These are phyloP conservation scores for Globodera rostochiensis DNA, from an alignment of 1,140 invertebrate species.

Conservation along the genomic window DNA sequence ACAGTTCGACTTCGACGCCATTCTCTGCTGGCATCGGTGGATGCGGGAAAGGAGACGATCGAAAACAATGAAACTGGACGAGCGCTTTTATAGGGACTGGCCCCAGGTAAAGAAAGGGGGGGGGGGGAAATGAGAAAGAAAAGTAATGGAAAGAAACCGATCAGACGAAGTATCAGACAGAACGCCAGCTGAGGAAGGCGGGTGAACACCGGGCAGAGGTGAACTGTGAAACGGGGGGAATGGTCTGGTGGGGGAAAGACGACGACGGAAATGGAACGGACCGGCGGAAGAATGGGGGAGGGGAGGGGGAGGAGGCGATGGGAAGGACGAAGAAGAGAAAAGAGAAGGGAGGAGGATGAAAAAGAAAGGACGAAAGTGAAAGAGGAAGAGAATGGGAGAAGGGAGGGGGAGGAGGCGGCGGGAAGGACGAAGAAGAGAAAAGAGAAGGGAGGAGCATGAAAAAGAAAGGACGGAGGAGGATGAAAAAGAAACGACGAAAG, in stretches of 20 bases:
- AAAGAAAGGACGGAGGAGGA: too few species aligned
- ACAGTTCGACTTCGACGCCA: conserved; percentile 69
- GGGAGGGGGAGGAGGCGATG: too few species aligned
- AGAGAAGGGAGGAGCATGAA: too few species aligned
- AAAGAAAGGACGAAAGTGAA: too few species aligned
- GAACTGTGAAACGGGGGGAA: not conserved
- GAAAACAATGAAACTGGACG: not conserved
- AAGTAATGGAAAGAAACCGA: not conserved
- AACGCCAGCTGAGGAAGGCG: not conserved
- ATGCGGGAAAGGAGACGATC: not conserved
- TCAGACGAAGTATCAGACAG: not conserved
- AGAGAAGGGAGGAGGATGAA: too few species aligned
- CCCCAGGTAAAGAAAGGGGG: not conserved
- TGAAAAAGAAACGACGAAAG: too few species aligned
- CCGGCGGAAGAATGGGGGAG: not conserved
- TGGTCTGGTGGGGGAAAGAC: not conserved
- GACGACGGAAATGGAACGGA: not conserved
- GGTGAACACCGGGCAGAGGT: not conserved
- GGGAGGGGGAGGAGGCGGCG: too few species aligned
- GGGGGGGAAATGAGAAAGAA: not conserved
- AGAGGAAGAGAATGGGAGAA: too few species aligned
- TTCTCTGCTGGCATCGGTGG: conserved; percentile 27
- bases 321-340: too few species aligned
- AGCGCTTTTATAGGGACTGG: not conserved
- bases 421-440: too few species aligned